phyloP scores from a whole-genome alignment of 2,797 vertebrate species.

The Protonibea diacanthus region DNA sequence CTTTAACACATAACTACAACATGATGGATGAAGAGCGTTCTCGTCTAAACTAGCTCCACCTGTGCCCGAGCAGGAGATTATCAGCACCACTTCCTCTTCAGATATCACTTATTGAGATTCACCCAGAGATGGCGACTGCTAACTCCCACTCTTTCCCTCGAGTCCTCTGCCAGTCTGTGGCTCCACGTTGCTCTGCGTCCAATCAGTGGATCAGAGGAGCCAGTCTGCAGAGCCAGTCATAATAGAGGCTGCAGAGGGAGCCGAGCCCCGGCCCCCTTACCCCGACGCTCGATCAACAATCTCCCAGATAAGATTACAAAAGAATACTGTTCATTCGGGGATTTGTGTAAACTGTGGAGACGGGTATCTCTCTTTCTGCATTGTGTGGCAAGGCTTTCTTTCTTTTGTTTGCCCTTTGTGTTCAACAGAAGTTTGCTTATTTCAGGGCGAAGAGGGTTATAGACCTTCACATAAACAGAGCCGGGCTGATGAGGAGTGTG shows the following conservation, averaged over 20 bases:
- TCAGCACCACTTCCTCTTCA: slow-evolving; percentile 62
- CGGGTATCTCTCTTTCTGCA: slow-evolving; percentile 56
- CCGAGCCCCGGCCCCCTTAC: slow-evolving; percentile 37
- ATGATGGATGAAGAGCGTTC: not conserved
- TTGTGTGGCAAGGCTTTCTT: slow-evolving; percentile 54
- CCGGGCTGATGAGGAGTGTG: slow-evolving; percentile 28
- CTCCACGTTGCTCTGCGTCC: slow-evolving; percentile 73
- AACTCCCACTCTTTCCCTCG: slow-evolving; percentile 28
- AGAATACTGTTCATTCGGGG: slow-evolving; percentile 85
- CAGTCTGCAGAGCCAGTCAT: slow-evolving; percentile 86
- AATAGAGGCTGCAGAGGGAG: slow-evolving; percentile 83
- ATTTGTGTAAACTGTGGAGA: slow-evolving; percentile 88
- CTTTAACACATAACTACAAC: not conserved
- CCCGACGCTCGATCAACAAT: slow-evolving; percentile 82
- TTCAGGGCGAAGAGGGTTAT: slow-evolving; percentile 65
- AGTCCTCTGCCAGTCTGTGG: slow-evolving; percentile 58
- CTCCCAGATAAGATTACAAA: slow-evolving; percentile 87
- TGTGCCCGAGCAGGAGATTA: slow-evolving; percentile 72
- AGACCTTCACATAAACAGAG: slow-evolving; percentile 70
- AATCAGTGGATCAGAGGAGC: slow-evolving; percentile 88
- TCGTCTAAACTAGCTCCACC: slow-evolving; percentile 66
- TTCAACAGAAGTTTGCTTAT: slow-evolving; percentile 59
- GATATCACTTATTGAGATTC: slow-evolving; percentile 75
- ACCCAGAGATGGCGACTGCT: slow-evolving; percentile 76
- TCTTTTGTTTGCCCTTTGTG: slow-evolving; percentile 65